Base-by-base conservation (phyloP, 2,888 invertebrate genomes). In the Watsonalla binaria region DNA sequence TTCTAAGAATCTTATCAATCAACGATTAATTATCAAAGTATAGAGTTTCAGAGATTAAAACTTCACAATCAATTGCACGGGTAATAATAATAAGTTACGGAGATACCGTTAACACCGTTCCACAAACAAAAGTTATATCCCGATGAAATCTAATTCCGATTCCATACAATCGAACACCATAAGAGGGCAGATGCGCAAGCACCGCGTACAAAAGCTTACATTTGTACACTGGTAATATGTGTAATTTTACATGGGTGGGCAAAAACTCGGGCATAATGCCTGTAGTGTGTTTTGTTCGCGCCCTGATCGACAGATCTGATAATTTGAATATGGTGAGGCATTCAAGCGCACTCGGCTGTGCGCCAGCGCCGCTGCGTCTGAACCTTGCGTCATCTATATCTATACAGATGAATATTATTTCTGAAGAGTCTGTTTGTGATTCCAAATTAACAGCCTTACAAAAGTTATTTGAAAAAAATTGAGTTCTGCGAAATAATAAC, bases 301-400 rank as follows among this genome's bases (percentile, higher is more conserved):
- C 80, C 73, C 73, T 89, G 90, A 90, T 82, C 77, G 90, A 90
- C 90, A 81, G 80, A 78, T 85, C 77, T 74, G 82, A 82, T 90
- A 86, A 90, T 89, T 88, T 88, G 81, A 90, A 90, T 90, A 85
- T 86, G 88, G 86, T 76, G 68, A 78, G 72, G 85, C 84, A 86
- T 81, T 73, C 69, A 76, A 67, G 79, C 84, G 80, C 60, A 71
- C 72, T 66, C 64, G 66, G 53, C 63, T 49, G 49, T 39, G 49
- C 6, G 14, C 49, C 15, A 13, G 49, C 49, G 37, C 37, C 49
- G 49, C 24, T 47, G 57, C 59, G 54, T 50, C 56, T 13, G 13
- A 7, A 34, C 37, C 8, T 42, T 42, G 42, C 42, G 11, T 42
- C 42, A 42, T 42, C 7, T 5, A 42, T 11, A 5, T 42, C 11